Base-by-base conservation (phyloP, 2,797 vertebrate species). In the Gadopsis marmoratus region DNA sequence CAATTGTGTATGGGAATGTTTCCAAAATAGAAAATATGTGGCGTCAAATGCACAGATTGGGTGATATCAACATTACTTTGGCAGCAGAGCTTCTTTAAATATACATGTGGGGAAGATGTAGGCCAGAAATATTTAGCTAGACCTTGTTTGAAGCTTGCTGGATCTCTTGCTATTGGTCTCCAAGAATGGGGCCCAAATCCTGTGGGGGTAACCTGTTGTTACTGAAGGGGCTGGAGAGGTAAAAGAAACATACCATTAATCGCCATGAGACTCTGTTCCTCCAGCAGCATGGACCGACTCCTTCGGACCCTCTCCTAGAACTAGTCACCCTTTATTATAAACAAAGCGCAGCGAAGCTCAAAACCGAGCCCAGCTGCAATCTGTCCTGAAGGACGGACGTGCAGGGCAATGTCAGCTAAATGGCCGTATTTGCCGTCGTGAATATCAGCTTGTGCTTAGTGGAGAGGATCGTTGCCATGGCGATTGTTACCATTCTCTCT, bases 381-480 rank as follows among this genome's bases (percentile, higher is more conserved):
- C 7, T 71, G 26, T 76, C 31, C 33, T 66, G 45, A 58, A 43
- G 72, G 76, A 71, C 50, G 5, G 74, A 68, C 66, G 29, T 82
- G 78, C 78, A 33, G 69, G 59, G 58, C 74, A 76, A 71, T 76
- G 62, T 62, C 67, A 45, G 75, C 69, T 56, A 74, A 68, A 81
- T 65, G 77, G 51, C 78, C 69, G 56, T 29, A 48, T 50, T 81
- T 83, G 80, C 77, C 79, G 84, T 79, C 82, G 86, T 86, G 90
- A 92, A 90, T 90, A 78, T 89, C 78, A 85, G 78, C 80, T 81
- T 88, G 78, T 84, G 77, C 88, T 87, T 62, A 55, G 72, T 26
- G 31, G 82, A 88, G 81, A 89, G 69, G 61, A 86, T 62, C n/a
- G 93, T 94, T 93, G 86, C 91, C 90, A 93, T 94, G 93, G 93